Conservation (phyloP, 2,113 vertebrate species). For the Cathartes aura region DNA sequence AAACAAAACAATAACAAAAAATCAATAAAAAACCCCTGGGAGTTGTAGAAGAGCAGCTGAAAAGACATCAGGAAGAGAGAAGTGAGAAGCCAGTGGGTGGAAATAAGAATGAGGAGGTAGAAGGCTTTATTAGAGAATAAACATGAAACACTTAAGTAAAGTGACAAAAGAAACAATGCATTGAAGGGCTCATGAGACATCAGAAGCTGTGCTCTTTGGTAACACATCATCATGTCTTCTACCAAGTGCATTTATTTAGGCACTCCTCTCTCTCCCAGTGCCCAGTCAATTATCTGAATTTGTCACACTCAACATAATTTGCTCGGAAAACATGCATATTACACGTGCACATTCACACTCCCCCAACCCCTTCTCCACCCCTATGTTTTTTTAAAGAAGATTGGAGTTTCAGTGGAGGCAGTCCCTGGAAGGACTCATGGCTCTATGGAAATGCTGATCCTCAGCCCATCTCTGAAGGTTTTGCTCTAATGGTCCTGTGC, state of each 20-base stretch:
- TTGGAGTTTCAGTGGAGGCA: not conserved
- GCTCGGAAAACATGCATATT: not conserved
- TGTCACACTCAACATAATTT: not conserved
- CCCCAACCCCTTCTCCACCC: not conserved
- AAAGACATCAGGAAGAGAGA: not conserved
- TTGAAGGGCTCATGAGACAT: not conserved
- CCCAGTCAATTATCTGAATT: not conserved
- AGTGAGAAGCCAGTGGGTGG: not conserved
- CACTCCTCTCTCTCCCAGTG: not conserved
- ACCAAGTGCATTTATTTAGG: not conserved
- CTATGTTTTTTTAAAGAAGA: not conserved
- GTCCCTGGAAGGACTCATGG: not conserved
- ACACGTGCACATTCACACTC: not conserved
- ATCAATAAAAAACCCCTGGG: rapidly evolving
- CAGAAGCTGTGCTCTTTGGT: not conserved
- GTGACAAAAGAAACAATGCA: not conserved
- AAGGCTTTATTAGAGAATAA: not conserved
- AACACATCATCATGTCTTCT: not conserved
- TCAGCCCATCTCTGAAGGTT: not conserved
- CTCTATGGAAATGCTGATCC: not conserved
- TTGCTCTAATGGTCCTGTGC: not conserved
- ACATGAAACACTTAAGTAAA: not conserved
- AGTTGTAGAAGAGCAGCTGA: not conserved
- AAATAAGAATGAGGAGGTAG: not conserved
- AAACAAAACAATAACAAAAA: not conserved